These are phyloP conservation scores for Xyrichtys novacula DNA, from an alignment of 2,797 vertebrate species.

Conservation along the genomic window DNA sequence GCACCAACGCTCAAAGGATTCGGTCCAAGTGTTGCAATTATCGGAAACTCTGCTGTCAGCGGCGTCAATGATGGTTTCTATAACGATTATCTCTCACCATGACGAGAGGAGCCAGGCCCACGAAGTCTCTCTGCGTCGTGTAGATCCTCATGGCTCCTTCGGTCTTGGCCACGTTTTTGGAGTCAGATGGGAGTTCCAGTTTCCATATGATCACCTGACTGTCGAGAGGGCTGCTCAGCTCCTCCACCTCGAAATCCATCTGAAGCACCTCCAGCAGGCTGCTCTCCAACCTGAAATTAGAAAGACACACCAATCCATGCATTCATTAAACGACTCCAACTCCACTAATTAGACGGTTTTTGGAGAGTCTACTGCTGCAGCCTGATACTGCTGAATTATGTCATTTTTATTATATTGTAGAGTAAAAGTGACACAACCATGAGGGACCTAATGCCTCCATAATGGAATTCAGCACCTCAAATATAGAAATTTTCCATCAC, in stretches of 20 bases:
- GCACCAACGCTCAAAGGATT: conserved; percentile 57
- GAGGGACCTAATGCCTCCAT: conserved; percentile 3
- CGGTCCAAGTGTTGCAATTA: conserved; percentile 37
- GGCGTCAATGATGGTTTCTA: conserved; percentile 17
- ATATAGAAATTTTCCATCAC: conserved; percentile 18
- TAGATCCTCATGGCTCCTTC: conserved; percentile 93
- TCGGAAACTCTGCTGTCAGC: conserved; percentile 40
- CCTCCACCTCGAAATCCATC: conserved; percentile 93
- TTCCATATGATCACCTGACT: conserved; percentile 95
- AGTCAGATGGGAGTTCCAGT: conserved; percentile 87
- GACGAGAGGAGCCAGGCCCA: conserved; percentile 90
- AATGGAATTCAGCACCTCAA: conserved; percentile 20
- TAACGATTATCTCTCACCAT: conserved; percentile 87
- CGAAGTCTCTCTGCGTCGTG: conserved; percentile 90
- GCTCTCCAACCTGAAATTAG: conserved; percentile 73
- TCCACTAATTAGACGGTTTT: background rate
- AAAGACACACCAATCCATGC: background rate
- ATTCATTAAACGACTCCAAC: background rate
- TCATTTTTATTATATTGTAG: background rate
- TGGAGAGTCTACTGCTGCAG: background rate
- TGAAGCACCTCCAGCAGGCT: conserved; percentile 90
- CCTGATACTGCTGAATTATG: background rate
- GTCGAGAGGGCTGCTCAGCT: conserved; percentile 84
- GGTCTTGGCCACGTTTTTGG: conserved; percentile 76
- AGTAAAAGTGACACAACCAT: background rate